Evolutionary conservation across 2,113 vertebrate genomes (phyloP), one percentile per base, ranked within the genome.

Genomic region (Capra hircus): DNA sequence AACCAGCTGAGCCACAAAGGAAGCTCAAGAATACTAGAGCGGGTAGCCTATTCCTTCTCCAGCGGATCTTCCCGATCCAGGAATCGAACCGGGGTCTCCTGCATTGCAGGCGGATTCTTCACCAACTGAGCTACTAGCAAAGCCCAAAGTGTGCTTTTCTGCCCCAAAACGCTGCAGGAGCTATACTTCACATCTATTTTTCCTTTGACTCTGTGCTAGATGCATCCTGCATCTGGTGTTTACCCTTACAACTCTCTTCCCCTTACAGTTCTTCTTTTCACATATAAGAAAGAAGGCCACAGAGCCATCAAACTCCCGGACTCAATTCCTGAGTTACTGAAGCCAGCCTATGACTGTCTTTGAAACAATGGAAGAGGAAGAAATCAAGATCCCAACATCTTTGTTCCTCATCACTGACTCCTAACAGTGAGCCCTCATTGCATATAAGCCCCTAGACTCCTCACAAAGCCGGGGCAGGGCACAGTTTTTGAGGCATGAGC

Each of bases 41-140:
- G 9, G 17, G 17, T 36, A 36, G n/a, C n/a, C n/a, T 71, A 11
- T 36, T 71, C n/a, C n/a, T 36, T 21, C 9, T 36, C n/a, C 64
- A 71, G n/a, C 0, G 2, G 64, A 71, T 36, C 9, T 36, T 71
- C 64, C 64, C 0, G 0, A 71, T 21, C 17, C n/a, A 71, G 19
- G n/a, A 71, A 71, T 71, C 0, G 2, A 71, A 71, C n/a, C 1
- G 0, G n/a, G n/a, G n/a, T 36, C 17, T 71, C n/a, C 64, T 36
- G 64, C 64, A 11, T 36, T 21, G n/a, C n/a, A 67, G 17, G 64
- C 8, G 0, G 17, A 67, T 67, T 67, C 17, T 36, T 36, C 2
- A 71, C 8, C n/a, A 71, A 71, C 16, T 36, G 64, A 71, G 64
- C 16, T 36, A 36, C 64, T 71, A 21, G 17, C 0, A 0, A 67